Evolutionary conservation across 2,888 invertebrate genomes (phyloP).

Genomic region (Tachina grossa): DNA sequence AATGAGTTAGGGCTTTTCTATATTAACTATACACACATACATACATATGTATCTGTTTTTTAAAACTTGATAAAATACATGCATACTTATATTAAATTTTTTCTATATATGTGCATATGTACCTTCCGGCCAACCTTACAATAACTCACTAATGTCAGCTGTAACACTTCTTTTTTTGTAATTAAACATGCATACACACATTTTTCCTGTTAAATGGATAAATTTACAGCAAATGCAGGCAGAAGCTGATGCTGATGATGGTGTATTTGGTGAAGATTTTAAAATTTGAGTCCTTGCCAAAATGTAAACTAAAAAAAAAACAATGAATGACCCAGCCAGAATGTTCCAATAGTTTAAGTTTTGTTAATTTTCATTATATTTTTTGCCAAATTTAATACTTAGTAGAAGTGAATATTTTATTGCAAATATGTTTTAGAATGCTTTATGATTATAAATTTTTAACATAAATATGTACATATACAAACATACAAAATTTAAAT

Average conservation of each 20-base stretch:
- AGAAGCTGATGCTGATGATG: neutral
- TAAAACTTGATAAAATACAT: no score
- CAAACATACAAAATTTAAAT: no score
- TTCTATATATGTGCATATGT: no score
- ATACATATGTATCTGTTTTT: no score
- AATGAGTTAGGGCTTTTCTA: no score
- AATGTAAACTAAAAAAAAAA: conserved; percentile 31
- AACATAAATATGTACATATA: no score
- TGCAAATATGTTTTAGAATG: neutral
- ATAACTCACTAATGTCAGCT: neutral
- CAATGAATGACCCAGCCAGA: conserved; percentile 31
- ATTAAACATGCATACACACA: neutral
- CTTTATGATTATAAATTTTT: neutral
- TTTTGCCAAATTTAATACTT: conserved; percentile 1
- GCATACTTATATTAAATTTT: neutral
- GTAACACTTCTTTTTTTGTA: conserved; percentile 11
- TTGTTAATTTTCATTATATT: conserved; percentile 4
- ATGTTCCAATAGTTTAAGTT: conserved; percentile 13
- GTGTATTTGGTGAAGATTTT: conserved; percentile 13
- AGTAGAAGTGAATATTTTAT: neutral
- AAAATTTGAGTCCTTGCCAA: conserved; percentile 48
- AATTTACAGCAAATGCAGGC: neutral
- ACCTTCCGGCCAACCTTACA: conserved; percentile 8
- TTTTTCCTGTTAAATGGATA: conserved; percentile 3
- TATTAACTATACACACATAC: no score